A percentile compares a stretch with the other conserved stretches of the same genome.
Conservation (phyloP, 2,888 invertebrate species). For the Druceiella hillmani region DNA sequence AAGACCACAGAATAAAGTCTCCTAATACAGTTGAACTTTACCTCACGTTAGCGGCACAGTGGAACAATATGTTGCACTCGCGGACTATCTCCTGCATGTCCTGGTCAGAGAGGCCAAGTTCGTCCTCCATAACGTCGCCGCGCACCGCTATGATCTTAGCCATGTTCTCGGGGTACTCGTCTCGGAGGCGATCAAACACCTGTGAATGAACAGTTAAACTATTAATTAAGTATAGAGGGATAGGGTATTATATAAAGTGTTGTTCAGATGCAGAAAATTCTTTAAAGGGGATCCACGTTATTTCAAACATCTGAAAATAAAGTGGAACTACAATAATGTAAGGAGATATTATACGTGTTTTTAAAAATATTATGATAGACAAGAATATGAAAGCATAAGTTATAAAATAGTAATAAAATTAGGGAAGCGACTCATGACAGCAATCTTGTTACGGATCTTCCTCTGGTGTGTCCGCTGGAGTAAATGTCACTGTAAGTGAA, state of each 20-base stretch:
- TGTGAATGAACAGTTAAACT: conserved; percentile 28
- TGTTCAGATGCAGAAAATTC: conserved; percentile 16
- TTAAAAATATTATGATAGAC: no score
- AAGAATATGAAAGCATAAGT: no score
- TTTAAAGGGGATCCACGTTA: conserved; percentile 26
- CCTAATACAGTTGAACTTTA: conserved; percentile 20
- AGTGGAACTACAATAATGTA: no score
- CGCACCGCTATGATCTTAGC: conserved; percentile 60
- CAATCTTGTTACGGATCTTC: no score
- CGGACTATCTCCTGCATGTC: conserved; percentile 53
- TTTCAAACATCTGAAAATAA: conserved; percentile 23
- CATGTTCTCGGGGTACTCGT: conserved; percentile 50
- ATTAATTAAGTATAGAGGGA: no score
- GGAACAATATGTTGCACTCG: conserved; percentile 69
- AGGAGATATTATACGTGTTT: no score
- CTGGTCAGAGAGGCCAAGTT: conserved; percentile 53
- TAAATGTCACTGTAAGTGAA: no score
- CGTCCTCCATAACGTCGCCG: conserved; percentile 58
- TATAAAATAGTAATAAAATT: no score
- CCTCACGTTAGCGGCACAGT: conserved; percentile 82
- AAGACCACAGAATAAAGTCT: no score
- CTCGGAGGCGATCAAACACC: conserved; percentile 51
- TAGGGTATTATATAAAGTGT: no score
- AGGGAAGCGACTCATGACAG: no score
- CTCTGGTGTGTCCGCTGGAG: no score